Percentiles rank a stretch among this genome's conserved stretches.
phyloP scores from a whole-genome alignment of 2,888 invertebrate species.

The Thymelicus lineola region DNA sequence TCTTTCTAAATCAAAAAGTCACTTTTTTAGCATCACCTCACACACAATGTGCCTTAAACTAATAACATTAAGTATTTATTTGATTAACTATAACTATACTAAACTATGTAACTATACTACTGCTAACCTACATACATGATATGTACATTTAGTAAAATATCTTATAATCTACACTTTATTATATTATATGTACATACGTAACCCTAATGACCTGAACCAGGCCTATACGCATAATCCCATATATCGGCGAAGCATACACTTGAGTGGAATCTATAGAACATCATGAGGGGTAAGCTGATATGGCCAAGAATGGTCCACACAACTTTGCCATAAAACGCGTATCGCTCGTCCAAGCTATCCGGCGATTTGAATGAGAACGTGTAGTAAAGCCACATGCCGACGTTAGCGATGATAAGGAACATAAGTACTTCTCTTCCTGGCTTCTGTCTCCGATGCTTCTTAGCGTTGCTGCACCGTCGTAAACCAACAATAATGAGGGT shows the following conservation, averaged over 20 bases:
- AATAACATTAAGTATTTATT: no score
- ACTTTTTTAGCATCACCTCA: no score
- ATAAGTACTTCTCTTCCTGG: slow-evolving; percentile 91
- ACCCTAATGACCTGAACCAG: slow-evolving; percentile 76
- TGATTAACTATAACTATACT: no score
- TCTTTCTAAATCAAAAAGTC: no score
- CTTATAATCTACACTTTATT: no score
- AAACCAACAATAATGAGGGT: slow-evolving; percentile 90
- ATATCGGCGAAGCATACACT: slow-evolving; percentile 92
- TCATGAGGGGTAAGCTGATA: slow-evolving; percentile 89
- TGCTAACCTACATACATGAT: slow-evolving; percentile 48
- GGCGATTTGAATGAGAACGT: slow-evolving; percentile 87
- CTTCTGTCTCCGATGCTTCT: slow-evolving; percentile 86
- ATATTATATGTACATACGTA: slow-evolving; percentile 6
- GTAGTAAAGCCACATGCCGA: slow-evolving; percentile 91
- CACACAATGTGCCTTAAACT: no score
- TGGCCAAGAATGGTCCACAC: slow-evolving; percentile 91
- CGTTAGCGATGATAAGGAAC: slow-evolving; percentile 90
- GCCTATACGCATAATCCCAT: slow-evolving; percentile 90
- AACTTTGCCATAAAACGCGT: slow-evolving; percentile 88
- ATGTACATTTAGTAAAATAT: slow-evolving; percentile 41
- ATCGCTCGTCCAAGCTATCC: slow-evolving; percentile 82
- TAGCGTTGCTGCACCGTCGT: slow-evolving; percentile 89
- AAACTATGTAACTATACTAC: no score
- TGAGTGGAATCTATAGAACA: slow-evolving; percentile 92